These are phyloP conservation scores for Herpetotheres cachinnans DNA, from an alignment of 2,113 vertebrate species.

Conservation along the genomic window DNA sequence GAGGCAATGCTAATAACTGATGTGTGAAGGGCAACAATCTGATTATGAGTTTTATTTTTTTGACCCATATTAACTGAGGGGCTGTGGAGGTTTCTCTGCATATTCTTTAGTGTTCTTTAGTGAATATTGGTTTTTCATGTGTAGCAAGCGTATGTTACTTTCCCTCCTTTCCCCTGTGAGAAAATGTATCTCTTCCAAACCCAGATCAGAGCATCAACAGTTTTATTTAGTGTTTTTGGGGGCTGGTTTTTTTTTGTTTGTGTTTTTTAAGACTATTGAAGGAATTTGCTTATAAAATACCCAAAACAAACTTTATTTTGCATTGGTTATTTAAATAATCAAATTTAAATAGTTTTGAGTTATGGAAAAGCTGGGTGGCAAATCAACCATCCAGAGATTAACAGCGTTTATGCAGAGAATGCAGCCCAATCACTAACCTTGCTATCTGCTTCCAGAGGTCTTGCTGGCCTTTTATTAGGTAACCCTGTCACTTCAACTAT, in stretches of 20 bases:
- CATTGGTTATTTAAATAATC: neutral
- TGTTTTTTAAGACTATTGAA: neutral
- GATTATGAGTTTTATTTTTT: neutral
- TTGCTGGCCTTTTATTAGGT: neutral
- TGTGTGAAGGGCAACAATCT: neutral
- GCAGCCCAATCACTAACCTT: neutral
- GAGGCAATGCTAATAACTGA: neutral
- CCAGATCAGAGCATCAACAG: neutral
- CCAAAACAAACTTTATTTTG: neutral
- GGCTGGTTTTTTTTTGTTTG: accelerated
- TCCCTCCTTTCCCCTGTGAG: neutral
- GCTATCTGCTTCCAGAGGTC: neutral
- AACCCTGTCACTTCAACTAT: neutral
- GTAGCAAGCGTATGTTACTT: neutral
- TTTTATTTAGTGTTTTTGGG: neutral
- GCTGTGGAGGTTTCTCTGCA: neutral
- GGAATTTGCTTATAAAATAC: neutral
- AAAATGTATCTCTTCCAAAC: neutral
- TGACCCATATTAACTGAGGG: neutral
- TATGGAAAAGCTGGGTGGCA: neutral
- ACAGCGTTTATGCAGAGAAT: neutral
- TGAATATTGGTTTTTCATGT: neutral
- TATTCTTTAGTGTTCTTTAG: neutral
- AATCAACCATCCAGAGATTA: neutral
- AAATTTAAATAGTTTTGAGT: neutral